These are phyloP conservation scores for Drosophila dunni DNA, from an alignment of 1,140 invertebrate genomes.

Conservation along the genomic window DNA sequence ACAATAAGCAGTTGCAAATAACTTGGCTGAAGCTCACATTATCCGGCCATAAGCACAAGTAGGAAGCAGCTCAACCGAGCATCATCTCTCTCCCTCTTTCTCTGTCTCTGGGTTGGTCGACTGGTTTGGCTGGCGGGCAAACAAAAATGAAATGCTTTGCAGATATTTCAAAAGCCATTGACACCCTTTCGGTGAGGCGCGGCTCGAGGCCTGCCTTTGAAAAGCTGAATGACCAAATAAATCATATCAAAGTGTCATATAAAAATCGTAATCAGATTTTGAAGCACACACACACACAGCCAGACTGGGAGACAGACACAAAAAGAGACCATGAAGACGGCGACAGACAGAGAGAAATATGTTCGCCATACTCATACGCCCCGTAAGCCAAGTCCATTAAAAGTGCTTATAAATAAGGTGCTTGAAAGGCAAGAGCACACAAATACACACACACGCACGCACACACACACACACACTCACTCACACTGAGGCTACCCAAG, in stretches of 20 bases:
- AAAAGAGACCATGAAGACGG: slow-evolving; percentile 18
- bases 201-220: slow-evolving; percentile 77
- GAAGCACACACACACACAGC: slow-evolving; percentile 67
- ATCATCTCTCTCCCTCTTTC: slow-evolving; percentile 11
- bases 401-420: slow-evolving; percentile 83
- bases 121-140: slow-evolving; percentile 40
- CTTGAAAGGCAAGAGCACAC: slow-evolving; percentile 79
- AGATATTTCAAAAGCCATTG: slow-evolving; percentile 84
- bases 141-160: slow-evolving; percentile 78
- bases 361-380: slow-evolving; percentile 60
- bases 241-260: slow-evolving; percentile 84
- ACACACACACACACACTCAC: slow-evolving; percentile 12
- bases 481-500: slow-evolving; percentile 18
- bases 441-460: slow-evolving; percentile 33
- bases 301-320: slow-evolving; percentile 48
- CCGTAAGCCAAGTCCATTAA: slow-evolving; percentile 81
- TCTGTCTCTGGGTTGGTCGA: slow-evolving; percentile 7
- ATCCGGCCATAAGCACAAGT: slow-evolving; percentile 79
- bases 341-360: slow-evolving; percentile 47
- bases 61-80: slow-evolving; percentile 63
- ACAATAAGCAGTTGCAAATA: slow-evolving; percentile 72
- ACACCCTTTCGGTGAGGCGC: slow-evolving; percentile 72
- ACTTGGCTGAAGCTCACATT: slow-evolving; percentile 79
- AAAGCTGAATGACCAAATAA: slow-evolving; percentile 84
- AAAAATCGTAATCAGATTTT: slow-evolving; percentile 84